A percentile compares a stretch with the other conserved stretches of the same genome.
Conservation (phyloP, 2,888 invertebrate species). For the Euplagia quadripunctaria region DNA sequence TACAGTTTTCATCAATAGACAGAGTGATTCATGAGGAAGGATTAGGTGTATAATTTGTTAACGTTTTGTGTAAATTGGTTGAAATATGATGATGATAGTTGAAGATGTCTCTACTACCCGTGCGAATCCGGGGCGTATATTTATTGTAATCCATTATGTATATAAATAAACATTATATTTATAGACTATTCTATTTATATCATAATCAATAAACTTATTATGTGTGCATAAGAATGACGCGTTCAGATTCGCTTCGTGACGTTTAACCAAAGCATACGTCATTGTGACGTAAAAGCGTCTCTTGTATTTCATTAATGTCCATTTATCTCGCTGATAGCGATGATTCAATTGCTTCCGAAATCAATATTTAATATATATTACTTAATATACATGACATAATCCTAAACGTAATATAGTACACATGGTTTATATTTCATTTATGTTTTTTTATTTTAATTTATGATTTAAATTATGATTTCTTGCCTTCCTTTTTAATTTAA, state of each 20-base stretch:
- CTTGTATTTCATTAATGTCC: background rate
- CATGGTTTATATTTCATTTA: too few relatives aligned
- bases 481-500: too few relatives aligned
- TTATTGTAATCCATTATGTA: background rate
- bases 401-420: too few relatives aligned
- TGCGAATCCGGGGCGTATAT: background rate
- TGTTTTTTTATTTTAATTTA: too few relatives aligned
- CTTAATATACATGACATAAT: too few relatives aligned
- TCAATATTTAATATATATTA: background rate
- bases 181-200: background rate
- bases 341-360: conserved; percentile 4
- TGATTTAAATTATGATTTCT: too few relatives aligned
- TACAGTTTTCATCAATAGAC: too few relatives aligned
- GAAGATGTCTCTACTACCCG: too few relatives aligned
- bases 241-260: background rate
- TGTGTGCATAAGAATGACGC: background rate
- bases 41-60: too few relatives aligned
- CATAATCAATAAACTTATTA: background rate
- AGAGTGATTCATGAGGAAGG: too few relatives aligned
- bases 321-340: background rate
- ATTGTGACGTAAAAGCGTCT: background rate
- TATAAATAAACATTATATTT: background rate
- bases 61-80: too few relatives aligned
- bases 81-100: too few relatives aligned
- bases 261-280: background rate